Conservation (phyloP, 2,797 vertebrate species). For the Lepidocolaptes lacrymiger region DNA sequence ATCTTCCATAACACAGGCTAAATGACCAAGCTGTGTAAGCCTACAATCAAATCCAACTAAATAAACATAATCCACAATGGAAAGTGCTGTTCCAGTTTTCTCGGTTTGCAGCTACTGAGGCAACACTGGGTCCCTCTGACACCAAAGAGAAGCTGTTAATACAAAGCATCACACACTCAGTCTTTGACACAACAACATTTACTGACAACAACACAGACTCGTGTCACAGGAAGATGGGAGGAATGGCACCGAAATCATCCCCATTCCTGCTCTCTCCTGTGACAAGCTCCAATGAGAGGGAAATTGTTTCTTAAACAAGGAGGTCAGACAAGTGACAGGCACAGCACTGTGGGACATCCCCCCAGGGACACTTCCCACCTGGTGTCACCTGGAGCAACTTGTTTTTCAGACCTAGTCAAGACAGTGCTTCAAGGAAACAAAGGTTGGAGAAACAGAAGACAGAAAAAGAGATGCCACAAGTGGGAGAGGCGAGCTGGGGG, state of each 20-base stretch:
- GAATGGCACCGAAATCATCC: background rate
- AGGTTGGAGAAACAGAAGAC: background rate
- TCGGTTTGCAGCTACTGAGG: background rate
- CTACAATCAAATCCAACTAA: background rate
- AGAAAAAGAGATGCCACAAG: background rate
- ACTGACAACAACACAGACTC: background rate
- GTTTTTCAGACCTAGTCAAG: background rate
- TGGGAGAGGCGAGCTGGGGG: background rate
- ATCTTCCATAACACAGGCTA: background rate
- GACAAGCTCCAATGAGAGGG: background rate
- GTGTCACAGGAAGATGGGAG: background rate
- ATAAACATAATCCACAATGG: background rate
- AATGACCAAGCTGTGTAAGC: background rate
- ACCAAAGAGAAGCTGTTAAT: background rate
- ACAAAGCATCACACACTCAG: background rate
- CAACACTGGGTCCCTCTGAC: background rate
- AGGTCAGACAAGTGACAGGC: background rate
- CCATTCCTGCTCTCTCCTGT: background rate
- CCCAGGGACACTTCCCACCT: background rate
- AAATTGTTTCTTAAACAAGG: background rate
- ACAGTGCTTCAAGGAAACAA: background rate
- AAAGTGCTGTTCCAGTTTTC: background rate
- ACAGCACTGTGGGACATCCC: background rate
- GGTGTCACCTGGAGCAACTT: background rate
- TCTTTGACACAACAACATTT: background rate